Base-by-base conservation (phyloP, 2,113 vertebrate species). In the Anhinga anhinga region DNA sequence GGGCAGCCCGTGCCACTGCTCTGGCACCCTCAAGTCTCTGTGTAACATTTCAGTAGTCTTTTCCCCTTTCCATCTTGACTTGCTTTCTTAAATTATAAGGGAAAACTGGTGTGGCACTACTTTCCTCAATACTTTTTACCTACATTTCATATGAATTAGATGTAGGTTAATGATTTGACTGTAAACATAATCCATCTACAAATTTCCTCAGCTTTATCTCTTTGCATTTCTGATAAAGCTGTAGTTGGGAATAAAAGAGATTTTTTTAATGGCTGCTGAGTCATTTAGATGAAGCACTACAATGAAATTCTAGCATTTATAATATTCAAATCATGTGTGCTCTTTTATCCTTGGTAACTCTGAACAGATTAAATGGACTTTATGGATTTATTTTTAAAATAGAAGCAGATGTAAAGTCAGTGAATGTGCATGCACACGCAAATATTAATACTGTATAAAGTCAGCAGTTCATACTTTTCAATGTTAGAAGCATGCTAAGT, bases 371-470 rank as follows among this genome's bases (percentile, higher is more conserved):
- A 94, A 88, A 66, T 69, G 59, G 74, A 92, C 72, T 88, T 90
- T 62, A 81, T 93, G 73, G 53, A 67, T 91, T 92, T 93, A 14
- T 86, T 95, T 97, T 92, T 50, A 30, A 95, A 95, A 76, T 36
- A 38, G 29, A 94, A 90, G 16, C 29, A 55, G 86, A 71, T 7
- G 8, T 69, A 88, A 95, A 94, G 56, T 71, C 86, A 67, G 80
- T 58, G 38, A 90, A 47, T 0, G 2, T 52, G 3, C 2, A 0
- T 77, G 58, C 34, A 78, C 65, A 40, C 50, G 65, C 40, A 80
- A 82, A 86, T 56, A 77, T 66, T 88, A 88, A 66, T 86, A 69
- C 56, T 82, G 19, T 69, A n/a, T 92, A 67, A 93, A 87, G 56
- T 86, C 32, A 83, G 50, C 13, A 78, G 45, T 83, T 91, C 61